These are phyloP conservation scores for Dinocampus coccinellae DNA, from an alignment of 2,888 invertebrate species.

Conservation along the genomic window DNA sequence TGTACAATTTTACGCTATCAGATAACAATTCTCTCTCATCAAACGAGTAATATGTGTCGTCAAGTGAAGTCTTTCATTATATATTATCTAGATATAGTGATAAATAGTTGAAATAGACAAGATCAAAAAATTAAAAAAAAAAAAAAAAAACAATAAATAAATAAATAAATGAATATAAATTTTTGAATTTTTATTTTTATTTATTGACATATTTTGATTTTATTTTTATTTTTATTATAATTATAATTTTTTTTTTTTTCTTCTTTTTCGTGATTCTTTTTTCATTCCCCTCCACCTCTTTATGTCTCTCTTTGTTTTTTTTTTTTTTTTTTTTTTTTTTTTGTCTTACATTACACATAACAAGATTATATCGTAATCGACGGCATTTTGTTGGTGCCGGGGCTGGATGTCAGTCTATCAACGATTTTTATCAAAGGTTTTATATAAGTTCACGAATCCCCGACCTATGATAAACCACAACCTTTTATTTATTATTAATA, in stretches of 20 bases:
- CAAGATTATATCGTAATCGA: not conserved
- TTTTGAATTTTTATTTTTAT: not conserved
- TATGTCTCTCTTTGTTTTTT: too few species aligned
- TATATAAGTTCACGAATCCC: slow-evolving; percentile 28
- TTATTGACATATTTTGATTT: not conserved
- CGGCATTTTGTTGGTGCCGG: not conserved
- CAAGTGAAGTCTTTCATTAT: not conserved
- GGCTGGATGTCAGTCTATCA: not conserved
- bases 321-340: not conserved
- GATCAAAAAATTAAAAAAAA: not conserved
- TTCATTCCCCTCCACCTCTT: too few species aligned
- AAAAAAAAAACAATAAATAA: too few species aligned
- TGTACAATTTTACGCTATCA: not conserved
- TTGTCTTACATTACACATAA: too few species aligned
- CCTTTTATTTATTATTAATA: slow-evolving; percentile 24
- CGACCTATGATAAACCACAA: slow-evolving; percentile 42
- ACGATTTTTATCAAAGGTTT: slow-evolving; percentile 37
- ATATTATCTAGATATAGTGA: not conserved
- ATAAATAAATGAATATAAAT: too few species aligned
- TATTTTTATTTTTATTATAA: not conserved
- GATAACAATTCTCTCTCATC: not conserved
- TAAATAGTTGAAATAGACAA: not conserved
- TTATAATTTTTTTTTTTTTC: not conserved
- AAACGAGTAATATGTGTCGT: not conserved
- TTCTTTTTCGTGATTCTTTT: not conserved